These are phyloP conservation scores for Henricia sp. DNA, from an alignment of 53 echinoderm and acorn worm species.

Conservation along the genomic window DNA sequence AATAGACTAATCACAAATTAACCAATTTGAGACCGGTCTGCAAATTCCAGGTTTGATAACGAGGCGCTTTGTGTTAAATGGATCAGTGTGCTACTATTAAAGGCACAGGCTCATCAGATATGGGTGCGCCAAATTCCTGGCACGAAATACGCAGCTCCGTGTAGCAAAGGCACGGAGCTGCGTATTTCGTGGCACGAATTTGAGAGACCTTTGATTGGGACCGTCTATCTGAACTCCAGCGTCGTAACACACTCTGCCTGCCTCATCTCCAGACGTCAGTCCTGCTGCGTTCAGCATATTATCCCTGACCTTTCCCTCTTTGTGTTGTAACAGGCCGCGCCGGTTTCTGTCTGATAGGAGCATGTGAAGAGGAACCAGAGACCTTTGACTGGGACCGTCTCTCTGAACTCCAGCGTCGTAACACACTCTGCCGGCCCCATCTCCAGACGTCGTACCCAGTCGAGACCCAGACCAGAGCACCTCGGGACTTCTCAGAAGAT, in stretches of 20 bases:
- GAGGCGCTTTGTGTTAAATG: not conserved
- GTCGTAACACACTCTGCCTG: conserved; percentile 89
- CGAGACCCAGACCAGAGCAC: conserved; percentile 78
- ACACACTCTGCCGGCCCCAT: conserved; percentile 90
- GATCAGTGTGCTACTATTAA: too few species aligned
- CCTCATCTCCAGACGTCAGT: conserved; percentile 81
- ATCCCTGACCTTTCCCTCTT: not conserved
- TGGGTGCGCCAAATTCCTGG: too few species aligned
- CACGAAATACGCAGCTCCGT: too few species aligned
- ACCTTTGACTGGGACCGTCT: conserved; percentile 86
- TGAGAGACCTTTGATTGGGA: conserved; percentile 85
- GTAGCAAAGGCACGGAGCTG: too few species aligned
- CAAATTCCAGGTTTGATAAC: too few species aligned
- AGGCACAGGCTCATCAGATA: too few species aligned
- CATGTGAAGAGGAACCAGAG: conserved; percentile 87
- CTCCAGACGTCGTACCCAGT: conserved; percentile 90
- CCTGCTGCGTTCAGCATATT: not conserved
- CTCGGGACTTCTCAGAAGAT: conserved; percentile 55
- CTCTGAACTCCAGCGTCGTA: conserved; percentile 86
- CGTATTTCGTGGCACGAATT: too few species aligned
- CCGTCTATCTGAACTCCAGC: conserved; percentile 82
- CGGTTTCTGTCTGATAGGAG: conserved; percentile 72
- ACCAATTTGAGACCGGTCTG: too few species aligned
- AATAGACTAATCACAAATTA: too few species aligned
- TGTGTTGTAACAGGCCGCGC: conserved; percentile 54